These are phyloP conservation scores for Rhopilema esculentum DNA, from an alignment of 30 jellyfish, hydroid and myxozoan species.

Conservation along the genomic window DNA sequence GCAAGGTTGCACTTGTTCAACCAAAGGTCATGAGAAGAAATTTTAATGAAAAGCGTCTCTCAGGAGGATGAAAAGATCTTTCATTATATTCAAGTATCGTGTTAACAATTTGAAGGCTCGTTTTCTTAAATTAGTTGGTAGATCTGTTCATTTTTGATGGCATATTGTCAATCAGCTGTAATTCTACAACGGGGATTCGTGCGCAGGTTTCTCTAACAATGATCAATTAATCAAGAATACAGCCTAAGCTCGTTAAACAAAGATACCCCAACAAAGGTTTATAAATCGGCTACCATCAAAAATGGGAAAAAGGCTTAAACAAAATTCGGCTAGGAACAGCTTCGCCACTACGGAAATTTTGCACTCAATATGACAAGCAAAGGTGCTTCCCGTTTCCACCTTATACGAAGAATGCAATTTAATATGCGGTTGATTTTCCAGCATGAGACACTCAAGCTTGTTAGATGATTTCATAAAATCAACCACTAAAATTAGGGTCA, in stretches of 20 bases:
- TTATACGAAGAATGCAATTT: neutral
- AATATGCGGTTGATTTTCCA: conserved; percentile 6
- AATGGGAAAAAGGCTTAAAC: neutral
- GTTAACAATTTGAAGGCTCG: neutral
- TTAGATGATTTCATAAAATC: neutral
- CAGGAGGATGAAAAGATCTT: neutral
- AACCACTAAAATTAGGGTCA: neutral
- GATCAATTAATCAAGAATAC: neutral
- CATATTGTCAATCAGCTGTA: neutral
- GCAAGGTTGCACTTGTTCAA: neutral
- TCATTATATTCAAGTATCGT: neutral
- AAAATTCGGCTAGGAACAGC: neutral
- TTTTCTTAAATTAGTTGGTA: too few relatives aligned
- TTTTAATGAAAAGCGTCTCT: neutral
- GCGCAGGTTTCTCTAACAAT: neutral
- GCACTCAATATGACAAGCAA: conserved; percentile 9
- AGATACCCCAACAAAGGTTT: neutral
- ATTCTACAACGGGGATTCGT: neutral
- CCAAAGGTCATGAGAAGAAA: neutral
- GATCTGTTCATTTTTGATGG: neutral
- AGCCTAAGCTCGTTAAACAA: neutral
- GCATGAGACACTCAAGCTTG: conserved; percentile 20
- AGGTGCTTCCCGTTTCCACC: conserved; percentile 1
- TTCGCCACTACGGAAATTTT: conserved; percentile 20
- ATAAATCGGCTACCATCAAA: neutral